These are phyloP conservation scores for Aptenodytes patagonicus DNA, from an alignment of 2,113 vertebrate genomes.

Conservation along the genomic window DNA sequence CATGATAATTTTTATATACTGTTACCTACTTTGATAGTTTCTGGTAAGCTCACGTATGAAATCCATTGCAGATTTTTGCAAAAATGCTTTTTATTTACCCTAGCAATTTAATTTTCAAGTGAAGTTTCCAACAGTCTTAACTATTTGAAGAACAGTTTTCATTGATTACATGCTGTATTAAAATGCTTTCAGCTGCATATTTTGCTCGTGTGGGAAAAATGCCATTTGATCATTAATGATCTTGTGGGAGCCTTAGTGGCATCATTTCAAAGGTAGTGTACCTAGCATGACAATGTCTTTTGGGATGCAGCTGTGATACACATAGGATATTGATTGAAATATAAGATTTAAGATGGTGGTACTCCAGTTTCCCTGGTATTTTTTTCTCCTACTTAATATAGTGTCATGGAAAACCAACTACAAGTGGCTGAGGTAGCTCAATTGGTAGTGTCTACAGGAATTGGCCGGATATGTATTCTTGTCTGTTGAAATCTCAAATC, in stretches of 20 bases:
- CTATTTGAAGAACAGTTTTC: background rate
- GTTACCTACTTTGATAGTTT: background rate
- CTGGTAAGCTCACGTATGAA: background rate
- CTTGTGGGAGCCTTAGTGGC: background rate
- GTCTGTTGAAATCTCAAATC: background rate
- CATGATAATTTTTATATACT: background rate
- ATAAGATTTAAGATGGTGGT: background rate
- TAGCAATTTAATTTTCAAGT: background rate
- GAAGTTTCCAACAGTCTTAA: background rate
- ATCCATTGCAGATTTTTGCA: background rate
- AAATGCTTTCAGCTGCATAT: background rate
- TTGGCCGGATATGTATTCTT: background rate
- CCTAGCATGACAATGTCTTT: background rate
- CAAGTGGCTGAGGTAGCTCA: background rate
- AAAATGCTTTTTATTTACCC: background rate
- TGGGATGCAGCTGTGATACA: background rate
- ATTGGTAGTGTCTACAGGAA: background rate
- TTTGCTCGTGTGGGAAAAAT: background rate
- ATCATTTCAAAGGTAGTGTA: background rate
- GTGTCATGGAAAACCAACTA: background rate
- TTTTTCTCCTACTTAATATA: background rate
- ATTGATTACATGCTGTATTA: background rate
- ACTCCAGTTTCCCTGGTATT: background rate
- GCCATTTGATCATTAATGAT: background rate
- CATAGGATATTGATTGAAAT: background rate